Evolutionary conservation across 2,113 vertebrate species (phyloP).

Genomic region (Cyanistes caeruleus): DNA sequence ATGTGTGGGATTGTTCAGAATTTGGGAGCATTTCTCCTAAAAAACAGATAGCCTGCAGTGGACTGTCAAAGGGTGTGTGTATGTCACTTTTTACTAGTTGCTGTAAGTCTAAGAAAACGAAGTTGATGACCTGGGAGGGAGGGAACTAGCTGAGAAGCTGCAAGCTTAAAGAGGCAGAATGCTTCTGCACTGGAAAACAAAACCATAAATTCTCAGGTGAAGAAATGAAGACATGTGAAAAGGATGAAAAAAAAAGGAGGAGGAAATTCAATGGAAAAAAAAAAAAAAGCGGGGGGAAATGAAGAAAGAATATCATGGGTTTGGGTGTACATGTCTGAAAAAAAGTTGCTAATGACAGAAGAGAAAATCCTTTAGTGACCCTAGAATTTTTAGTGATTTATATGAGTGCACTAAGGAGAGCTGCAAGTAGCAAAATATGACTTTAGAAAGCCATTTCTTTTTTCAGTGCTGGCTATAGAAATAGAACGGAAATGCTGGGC

Average conservation of each 20-base stretch:
- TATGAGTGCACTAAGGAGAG: not conserved
- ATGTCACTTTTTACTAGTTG: not conserved
- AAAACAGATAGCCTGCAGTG: not conserved
- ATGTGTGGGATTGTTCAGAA: not conserved
- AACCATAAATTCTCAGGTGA: not conserved
- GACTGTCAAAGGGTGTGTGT: not conserved
- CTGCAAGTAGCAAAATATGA: not conserved
- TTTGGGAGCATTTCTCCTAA: not conserved
- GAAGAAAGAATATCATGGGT: not conserved
- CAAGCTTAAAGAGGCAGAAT: not conserved
- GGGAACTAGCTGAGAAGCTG: not conserved
- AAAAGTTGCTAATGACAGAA: not conserved
- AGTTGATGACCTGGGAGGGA: not conserved
- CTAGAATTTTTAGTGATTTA: not conserved
- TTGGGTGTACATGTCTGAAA: not conserved
- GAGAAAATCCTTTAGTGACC: not conserved
- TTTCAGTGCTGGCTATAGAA: not conserved
- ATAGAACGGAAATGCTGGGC: not conserved
- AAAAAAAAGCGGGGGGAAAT: not conserved
- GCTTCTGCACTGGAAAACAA: not conserved
- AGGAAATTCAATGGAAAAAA: not conserved
- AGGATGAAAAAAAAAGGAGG: not conserved
- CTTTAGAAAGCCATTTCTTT: not conserved
- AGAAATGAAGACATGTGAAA: not conserved
- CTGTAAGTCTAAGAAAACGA: not conserved